A percentile compares a stretch with the other conserved stretches of the same genome.
Evolutionary conservation across 2,888 invertebrate genomes (phyloP).

Genomic region (Caenorhabditis japonica): DNA sequence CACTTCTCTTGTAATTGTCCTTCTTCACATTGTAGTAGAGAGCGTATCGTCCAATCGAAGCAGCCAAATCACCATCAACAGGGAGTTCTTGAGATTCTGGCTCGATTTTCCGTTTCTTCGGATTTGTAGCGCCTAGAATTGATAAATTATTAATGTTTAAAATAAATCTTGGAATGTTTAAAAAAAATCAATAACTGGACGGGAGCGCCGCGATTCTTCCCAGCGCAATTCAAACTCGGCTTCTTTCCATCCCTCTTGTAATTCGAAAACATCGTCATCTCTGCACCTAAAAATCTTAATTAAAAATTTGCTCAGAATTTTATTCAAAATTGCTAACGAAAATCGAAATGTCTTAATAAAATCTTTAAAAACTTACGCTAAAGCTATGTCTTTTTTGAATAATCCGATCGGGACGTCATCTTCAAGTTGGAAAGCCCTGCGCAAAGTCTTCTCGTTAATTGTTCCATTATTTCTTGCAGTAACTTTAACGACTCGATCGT

Average conservation of each 20-base stretch:
- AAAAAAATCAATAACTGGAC: slow-evolving; percentile 32
- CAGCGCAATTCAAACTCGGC: slow-evolving; percentile 52
- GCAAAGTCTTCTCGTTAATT: slow-evolving; percentile 37
- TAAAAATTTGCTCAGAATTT: slow-evolving; percentile 56
- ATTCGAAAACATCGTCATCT: slow-evolving; percentile 38
- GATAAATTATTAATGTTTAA: slow-evolving; percentile 20
- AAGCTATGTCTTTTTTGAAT: slow-evolving; percentile 40
- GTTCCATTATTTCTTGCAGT: slow-evolving; percentile 47
- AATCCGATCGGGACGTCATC: slow-evolving; percentile 50
- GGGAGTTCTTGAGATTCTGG: slow-evolving; percentile 28
- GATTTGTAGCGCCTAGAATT: slow-evolving; percentile 50
- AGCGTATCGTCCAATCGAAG: slow-evolving; percentile 38
- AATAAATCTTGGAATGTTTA: slow-evolving; percentile 15
- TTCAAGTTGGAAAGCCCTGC: slow-evolving; percentile 48
- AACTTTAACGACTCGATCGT: slow-evolving; percentile 40
- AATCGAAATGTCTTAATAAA: slow-evolving; percentile 51
- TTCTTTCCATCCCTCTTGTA: slow-evolving; percentile 49
- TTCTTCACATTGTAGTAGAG: slow-evolving; percentile 29
- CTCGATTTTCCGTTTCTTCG: slow-evolving; percentile 39
- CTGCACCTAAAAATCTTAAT: slow-evolving; percentile 44
- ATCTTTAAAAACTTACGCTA: slow-evolving; percentile 49
- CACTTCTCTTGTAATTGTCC: slow-evolving; percentile 41
- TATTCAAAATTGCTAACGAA: slow-evolving; percentile 56
- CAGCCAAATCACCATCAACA: slow-evolving; percentile 40
- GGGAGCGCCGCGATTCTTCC: slow-evolving; percentile 49